Base-by-base conservation (phyloP, 1,140 invertebrate genomes). In the Caerostris extrusa region DNA sequence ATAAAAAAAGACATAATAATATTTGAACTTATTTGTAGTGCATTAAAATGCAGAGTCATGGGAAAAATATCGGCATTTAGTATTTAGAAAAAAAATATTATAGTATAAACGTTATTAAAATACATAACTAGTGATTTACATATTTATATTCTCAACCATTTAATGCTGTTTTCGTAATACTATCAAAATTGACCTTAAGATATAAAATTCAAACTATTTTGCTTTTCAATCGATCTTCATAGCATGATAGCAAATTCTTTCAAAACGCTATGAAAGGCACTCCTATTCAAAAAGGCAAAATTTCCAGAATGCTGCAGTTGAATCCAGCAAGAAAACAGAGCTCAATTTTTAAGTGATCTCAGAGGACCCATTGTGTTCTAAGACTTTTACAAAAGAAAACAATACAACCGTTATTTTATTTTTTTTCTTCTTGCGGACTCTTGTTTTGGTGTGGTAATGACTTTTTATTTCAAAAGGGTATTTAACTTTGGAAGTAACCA, bases 381-480 rank as follows among this genome's bases (percentile, higher is more conserved):
- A 71, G 69, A 71, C 19, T 71, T 10, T n/a, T 71, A 53, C n/a
- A 71, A 34, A 71, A 71, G 69, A 50, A 71, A 34, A 71, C n/a
- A 71, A 8, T 8, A 34, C 8, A 71, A 34, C 67, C 67, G 67
- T 8, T 1, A 2, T 19, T 71, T 71, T 71, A 34, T 71, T 19
- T 3, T 7, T 34, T 7, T 2, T 7, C n/a, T n/a, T n/a, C n/a
- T n/a, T n/a, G 67, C 17, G 34, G 7, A 19, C 5, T 7, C 69
- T 71, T 71, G 69, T 71, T 71, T 71, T 10, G 7, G 69, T 71
- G 69, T 71, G 69, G 69, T 71, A 71, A 71, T 71, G 69, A 34
- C 7, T n/a, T 71, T 71, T 50, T 71, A 71, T 71, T 71, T 71
- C 69, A 71, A 71, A 71, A 0, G 19, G 34, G 19, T 12, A 71